Conservation (phyloP, 2,113 vertebrate species). For the Excalfactoria chinensis region DNA sequence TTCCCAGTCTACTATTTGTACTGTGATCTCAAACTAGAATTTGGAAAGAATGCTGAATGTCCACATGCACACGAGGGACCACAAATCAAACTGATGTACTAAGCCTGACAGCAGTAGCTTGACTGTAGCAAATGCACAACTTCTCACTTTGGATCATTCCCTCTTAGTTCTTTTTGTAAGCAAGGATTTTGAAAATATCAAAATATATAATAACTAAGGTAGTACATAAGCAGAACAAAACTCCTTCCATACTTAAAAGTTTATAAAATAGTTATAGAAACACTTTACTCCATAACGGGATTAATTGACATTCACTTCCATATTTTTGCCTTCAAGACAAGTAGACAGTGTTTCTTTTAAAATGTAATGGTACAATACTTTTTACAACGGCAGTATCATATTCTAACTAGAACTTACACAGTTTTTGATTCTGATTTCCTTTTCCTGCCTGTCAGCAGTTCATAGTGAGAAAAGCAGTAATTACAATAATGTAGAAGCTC, state of each 20-base stretch:
- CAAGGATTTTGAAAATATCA: neutral
- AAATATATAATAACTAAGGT: neutral
- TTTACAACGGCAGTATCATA: neutral
- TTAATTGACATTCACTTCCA: neutral
- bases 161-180: neutral
- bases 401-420: neutral
- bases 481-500: neutral
- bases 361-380: neutral
- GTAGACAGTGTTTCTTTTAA: neutral
- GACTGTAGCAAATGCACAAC: neutral
- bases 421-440: neutral
- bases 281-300: neutral
- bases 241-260: neutral
- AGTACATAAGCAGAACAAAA: neutral
- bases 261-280: neutral
- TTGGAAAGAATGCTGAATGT: accelerated
- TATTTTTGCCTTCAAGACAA: neutral
- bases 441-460: neutral
- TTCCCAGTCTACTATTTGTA: neutral
- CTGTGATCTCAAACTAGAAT: neutral
- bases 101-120: neutral
- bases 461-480: neutral
- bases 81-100: neutral
- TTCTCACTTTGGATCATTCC: neutral
- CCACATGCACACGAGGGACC: neutral